These are phyloP conservation scores for Entomobrya proxima DNA, from an alignment of 2,888 invertebrate genomes.

Conservation along the genomic window DNA sequence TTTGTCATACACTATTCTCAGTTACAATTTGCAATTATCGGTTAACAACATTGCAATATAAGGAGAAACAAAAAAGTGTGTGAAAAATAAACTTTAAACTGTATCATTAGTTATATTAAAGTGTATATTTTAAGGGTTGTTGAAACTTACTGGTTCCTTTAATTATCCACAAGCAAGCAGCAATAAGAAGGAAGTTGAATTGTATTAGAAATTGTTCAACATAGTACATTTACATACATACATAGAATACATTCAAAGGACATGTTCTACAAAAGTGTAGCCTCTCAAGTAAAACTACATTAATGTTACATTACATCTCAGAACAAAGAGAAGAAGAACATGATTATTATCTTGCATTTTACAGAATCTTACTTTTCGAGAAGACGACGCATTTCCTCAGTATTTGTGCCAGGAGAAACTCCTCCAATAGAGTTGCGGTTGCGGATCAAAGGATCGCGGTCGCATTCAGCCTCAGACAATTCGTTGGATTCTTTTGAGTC, in stretches of 20 bases:
- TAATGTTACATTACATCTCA: too few species aligned
- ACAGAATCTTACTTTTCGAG: constrained; percentile 91
- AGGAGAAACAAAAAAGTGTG: neutral
- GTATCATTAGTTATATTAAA: neutral
- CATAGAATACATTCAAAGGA: too few species aligned
- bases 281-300: too few species aligned
- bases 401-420: constrained; percentile 79
- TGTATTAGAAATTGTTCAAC: constrained; percentile 52
- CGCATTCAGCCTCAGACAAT: constrained; percentile 93
- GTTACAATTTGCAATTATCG: neutral
- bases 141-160: constrained; percentile 67
- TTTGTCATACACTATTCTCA: neutral
- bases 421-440: constrained; percentile 73
- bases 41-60: neutral
- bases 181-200: constrained; percentile 49
- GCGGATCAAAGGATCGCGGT: constrained; percentile 86
- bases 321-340: too few species aligned
- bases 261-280: too few species aligned
- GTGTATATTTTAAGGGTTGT: neutral
- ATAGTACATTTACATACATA: neutral
- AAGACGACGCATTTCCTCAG: constrained; percentile 97
- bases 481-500: constrained; percentile 96
- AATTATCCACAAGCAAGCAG: constrained; percentile 63
- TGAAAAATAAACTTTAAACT: neutral
- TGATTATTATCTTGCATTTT: neutral